Percentiles rank a stretch among this genome's conserved stretches.
Conservation (phyloP, 2,113 vertebrate species). For the Silurus asotus region DNA sequence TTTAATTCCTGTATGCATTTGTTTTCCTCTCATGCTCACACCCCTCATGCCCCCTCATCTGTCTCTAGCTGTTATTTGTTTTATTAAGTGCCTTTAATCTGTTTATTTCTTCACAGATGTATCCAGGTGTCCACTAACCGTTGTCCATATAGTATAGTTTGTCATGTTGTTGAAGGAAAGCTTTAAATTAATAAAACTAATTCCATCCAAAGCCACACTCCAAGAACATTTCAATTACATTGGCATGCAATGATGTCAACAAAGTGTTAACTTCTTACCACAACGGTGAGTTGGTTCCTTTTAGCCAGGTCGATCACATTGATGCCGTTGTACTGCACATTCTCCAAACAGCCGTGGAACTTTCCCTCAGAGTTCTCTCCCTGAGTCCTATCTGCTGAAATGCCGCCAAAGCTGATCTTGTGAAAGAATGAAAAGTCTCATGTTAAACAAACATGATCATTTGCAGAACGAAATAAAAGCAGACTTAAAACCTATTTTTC, state of each 20-base stretch:
- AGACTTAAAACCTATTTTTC: no score
- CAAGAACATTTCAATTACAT: background rate
- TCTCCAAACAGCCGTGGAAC: slow-evolving; percentile 92
- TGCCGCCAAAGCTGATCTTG: slow-evolving; percentile 90
- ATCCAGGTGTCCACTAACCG: background rate
- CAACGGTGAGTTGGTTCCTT: slow-evolving; percentile 72
- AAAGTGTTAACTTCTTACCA: slow-evolving; percentile 72
- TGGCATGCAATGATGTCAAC: background rate
- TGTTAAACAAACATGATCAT: slow-evolving; percentile 33
- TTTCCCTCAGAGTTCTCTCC: slow-evolving; percentile 75
- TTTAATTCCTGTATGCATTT: slow-evolving; percentile 37
- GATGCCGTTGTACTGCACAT: slow-evolving; percentile 83
- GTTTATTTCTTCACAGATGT: slow-evolving; percentile 59
- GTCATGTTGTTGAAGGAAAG: background rate
- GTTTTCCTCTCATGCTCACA: background rate
- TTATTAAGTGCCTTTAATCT: slow-evolving; percentile 71
- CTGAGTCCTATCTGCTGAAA: slow-evolving; percentile 77
- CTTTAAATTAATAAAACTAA: background rate
- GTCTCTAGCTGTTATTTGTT: slow-evolving; percentile 37
- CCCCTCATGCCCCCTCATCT: background rate
- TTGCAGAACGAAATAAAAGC: background rate
- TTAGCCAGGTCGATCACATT: slow-evolving; percentile 80
- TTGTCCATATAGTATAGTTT: background rate
- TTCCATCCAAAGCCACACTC: background rate
- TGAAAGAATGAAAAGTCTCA: slow-evolving; percentile 44